These are phyloP conservation scores for Nixonia krombeini DNA, from an alignment of 1,140 invertebrate species.

Conservation along the genomic window DNA sequence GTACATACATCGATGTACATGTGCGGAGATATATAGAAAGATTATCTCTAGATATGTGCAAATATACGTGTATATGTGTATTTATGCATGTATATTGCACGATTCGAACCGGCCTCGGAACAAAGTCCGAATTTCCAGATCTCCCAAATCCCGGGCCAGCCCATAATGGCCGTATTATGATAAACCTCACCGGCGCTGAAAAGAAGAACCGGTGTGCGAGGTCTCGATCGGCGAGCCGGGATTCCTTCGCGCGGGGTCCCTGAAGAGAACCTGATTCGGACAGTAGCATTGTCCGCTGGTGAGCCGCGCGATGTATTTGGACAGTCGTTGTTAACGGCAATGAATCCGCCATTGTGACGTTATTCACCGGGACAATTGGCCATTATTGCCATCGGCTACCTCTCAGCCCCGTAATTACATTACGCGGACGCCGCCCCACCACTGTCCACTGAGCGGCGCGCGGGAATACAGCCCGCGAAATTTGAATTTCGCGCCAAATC, in stretches of 20 bases:
- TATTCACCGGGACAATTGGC: constrained; percentile 63
- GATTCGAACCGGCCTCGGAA: constrained; percentile 29
- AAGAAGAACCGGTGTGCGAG: constrained; percentile 39
- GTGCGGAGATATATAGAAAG: too few species aligned
- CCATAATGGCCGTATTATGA: constrained; percentile 46
- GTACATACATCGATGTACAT: too few species aligned
- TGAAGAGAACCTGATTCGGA: constrained; percentile 64
- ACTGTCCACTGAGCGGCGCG: constrained; percentile 38
- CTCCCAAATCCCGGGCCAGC: constrained; percentile 33
- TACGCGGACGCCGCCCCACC: constrained; percentile 49
- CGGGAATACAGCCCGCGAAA: constrained; percentile 42
- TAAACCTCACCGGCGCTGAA: constrained; percentile 41
- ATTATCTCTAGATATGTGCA: constrained; percentile 4
- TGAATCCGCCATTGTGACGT: constrained; percentile 64
- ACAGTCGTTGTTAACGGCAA: constrained; percentile 66
- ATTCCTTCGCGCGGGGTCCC: constrained; percentile 49
- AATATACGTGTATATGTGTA: constrained; percentile 8
- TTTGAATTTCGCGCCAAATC: neutral
- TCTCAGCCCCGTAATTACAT: constrained; percentile 65
- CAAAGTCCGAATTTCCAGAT: constrained; percentile 28
- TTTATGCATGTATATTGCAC: constrained; percentile 31
- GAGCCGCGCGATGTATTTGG: constrained; percentile 62
- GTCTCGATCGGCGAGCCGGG: constrained; percentile 43
- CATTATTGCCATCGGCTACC: constrained; percentile 63
- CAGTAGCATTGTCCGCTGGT: constrained; percentile 57